These are phyloP conservation scores for Cantharis rufa DNA, from an alignment of 2,888 invertebrate genomes.

Conservation along the genomic window DNA sequence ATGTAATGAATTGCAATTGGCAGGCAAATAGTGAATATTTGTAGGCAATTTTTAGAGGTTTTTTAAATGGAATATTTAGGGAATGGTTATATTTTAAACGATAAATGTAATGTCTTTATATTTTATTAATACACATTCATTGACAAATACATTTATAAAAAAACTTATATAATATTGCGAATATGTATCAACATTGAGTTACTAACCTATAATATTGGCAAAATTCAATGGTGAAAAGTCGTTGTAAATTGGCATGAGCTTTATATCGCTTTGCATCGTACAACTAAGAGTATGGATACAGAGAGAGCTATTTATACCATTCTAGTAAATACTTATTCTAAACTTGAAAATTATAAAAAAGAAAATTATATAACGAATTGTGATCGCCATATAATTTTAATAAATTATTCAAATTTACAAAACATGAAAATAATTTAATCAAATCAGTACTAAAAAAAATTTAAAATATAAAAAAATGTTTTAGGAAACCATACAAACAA, in stretches of 20 bases:
- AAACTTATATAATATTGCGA: slow-evolving; percentile 47
- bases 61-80: no score
- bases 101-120: slow-evolving; percentile 11
- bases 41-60: no score
- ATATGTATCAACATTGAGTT: slow-evolving; percentile 44
- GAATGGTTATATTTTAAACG: neutral
- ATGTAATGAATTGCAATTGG: no score
- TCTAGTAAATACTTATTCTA: slow-evolving; percentile 43
- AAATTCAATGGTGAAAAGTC: slow-evolving; percentile 36
- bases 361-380: slow-evolving; percentile 36
- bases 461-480: neutral
- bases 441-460: slow-evolving; percentile 46
- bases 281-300: slow-evolving; percentile 47
- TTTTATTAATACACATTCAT: slow-evolving; percentile 36
- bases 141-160: slow-evolving; percentile 43
- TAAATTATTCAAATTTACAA: slow-evolving; percentile 39
- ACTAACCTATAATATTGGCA: slow-evolving; percentile 38
- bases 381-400: slow-evolving; percentile 38
- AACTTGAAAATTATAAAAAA: slow-evolving; percentile 33
- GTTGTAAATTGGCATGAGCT: slow-evolving; percentile 32
- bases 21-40: no score
- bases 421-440: slow-evolving; percentile 39
- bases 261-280: slow-evolving; percentile 42
- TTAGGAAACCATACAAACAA: neutral
- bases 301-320: slow-evolving; percentile 51